Conservation (phyloP, 2,113 vertebrate genomes). For the Misgurnus anguillicaudatus region DNA sequence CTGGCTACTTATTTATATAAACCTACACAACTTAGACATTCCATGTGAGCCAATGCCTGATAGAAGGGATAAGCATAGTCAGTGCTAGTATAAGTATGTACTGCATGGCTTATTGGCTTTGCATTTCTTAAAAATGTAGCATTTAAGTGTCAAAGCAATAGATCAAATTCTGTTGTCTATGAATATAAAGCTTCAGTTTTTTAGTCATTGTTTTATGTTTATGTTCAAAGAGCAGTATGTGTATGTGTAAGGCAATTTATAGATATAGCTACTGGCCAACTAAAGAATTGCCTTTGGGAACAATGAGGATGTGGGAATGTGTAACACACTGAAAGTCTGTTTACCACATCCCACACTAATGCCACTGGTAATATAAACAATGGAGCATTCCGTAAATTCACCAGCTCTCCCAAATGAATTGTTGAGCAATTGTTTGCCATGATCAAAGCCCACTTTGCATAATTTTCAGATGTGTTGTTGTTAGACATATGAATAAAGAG, state of each 20-base stretch:
- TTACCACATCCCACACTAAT: slow-evolving; percentile 22
- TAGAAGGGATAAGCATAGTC: too few species aligned
- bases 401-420: slow-evolving; percentile 14
- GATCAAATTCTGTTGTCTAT: too few species aligned
- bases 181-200: too few species aligned
- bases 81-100: too few species aligned
- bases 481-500: neutral
- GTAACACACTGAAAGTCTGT: neutral
- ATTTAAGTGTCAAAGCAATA: too few species aligned
- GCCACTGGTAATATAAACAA: slow-evolving; percentile 26
- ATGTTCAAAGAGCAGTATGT: too few species aligned
- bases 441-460: neutral
- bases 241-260: neutral
- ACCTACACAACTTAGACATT: too few species aligned
- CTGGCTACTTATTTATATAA: too few species aligned
- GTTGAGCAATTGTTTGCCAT: slow-evolving; percentile 30
- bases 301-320: slow-evolving; percentile 25
- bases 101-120: too few species aligned
- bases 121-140: too few species aligned
- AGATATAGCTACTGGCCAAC: neutral
- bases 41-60: too few species aligned
- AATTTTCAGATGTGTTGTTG: neutral
- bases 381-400: slow-evolving; percentile 36
- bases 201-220: too few species aligned
- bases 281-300: slow-evolving; percentile 15